phyloP scores from a whole-genome alignment of 2,113 vertebrate species.

The Zapus hudsonius region DNA sequence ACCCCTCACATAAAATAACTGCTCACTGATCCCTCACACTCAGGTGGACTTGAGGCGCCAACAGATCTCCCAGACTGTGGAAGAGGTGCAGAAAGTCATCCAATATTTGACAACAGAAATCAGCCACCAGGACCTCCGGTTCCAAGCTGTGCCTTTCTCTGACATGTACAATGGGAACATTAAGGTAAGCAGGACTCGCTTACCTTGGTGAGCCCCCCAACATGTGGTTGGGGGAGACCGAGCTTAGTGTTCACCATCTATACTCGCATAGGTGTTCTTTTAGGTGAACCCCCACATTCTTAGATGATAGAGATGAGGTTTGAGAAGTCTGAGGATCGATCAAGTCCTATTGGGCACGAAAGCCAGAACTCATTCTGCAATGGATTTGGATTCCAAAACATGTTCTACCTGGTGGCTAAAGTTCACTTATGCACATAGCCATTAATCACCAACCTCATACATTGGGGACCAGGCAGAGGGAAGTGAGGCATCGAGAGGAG shows the following conservation, averaged over 20 bases:
- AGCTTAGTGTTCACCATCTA: neutral
- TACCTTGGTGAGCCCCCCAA: neutral
- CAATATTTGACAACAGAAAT: slow-evolving; percentile 87
- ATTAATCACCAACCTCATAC: neutral
- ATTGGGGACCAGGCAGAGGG: neutral
- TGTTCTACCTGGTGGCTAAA: rapidly evolving
- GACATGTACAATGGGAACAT: slow-evolving; percentile 87
- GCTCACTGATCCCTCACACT: neutral
- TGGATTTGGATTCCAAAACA: neutral
- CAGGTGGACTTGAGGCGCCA: slow-evolving; percentile 86
- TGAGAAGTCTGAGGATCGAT: neutral
- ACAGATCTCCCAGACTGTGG: slow-evolving; percentile 85
- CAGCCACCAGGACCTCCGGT: slow-evolving; percentile 87
- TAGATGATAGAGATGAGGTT: neutral
- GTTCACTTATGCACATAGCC: neutral
- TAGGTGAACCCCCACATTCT: neutral
- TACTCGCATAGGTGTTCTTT: neutral
- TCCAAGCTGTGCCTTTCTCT: slow-evolving; percentile 88
- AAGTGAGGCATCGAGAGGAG: neutral
- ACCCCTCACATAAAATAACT: neutral
- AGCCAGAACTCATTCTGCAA: neutral
- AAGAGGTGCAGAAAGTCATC: slow-evolving; percentile 88
- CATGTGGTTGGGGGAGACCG: rapidly evolving
- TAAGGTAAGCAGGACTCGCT: slow-evolving; percentile 80
- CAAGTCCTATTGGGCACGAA: neutral